Evolutionary conservation across 2,888 invertebrate genomes (phyloP).

Genomic region (Poecilobothrus nobilitatus): DNA sequence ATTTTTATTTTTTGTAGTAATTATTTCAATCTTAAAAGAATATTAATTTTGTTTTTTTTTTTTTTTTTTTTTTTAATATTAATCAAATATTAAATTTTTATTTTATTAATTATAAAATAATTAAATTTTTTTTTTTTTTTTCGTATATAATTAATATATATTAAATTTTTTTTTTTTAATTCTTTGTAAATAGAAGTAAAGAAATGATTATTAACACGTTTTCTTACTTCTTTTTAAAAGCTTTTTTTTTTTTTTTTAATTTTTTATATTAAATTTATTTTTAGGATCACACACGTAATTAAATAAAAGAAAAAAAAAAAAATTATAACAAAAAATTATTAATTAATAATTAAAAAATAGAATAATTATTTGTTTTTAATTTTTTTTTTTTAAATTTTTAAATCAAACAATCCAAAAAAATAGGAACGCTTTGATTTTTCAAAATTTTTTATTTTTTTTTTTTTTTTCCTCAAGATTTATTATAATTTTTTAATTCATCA

Average conservation of each 20-base stretch:
- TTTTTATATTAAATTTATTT: background rate
- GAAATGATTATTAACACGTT: constrained; percentile 4
- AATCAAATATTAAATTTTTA: too few relatives aligned
- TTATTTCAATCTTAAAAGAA: background rate
- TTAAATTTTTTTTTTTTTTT: too few relatives aligned
- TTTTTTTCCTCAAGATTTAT: background rate
- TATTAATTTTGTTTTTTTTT: background rate
- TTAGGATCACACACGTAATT: constrained; percentile 1
- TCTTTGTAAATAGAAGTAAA: background rate
- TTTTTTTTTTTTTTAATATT: background rate
- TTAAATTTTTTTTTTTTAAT: background rate
- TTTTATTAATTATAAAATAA: too few relatives aligned
- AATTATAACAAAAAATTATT: background rate
- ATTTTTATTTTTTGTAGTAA: background rate
- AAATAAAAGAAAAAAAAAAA: background rate
- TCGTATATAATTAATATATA: too few relatives aligned
- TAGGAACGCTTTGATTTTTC: constrained; percentile 2
- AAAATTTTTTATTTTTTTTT: background rate
- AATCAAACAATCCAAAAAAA: constrained; percentile 6
- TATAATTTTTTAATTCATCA: too few relatives aligned
- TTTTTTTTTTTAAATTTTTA: background rate
- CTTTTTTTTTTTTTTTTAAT: too few relatives aligned
- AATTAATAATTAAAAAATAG: background rate
- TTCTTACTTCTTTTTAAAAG: background rate
- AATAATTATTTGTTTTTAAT: background rate